Conservation (phyloP, 2,888 invertebrate species). For the Clusia tigrina region DNA sequence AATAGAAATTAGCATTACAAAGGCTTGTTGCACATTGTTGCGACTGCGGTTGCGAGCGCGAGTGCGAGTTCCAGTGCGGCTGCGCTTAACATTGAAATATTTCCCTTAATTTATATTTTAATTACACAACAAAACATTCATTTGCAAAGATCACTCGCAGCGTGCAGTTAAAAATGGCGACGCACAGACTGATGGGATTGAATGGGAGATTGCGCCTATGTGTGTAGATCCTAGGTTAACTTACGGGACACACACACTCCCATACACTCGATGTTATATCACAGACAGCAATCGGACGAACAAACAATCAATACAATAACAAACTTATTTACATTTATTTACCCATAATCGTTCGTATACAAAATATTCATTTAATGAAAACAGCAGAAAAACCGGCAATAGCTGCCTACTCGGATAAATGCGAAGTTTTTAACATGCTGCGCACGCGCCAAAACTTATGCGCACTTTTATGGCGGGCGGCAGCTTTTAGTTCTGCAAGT, state of each 20-base stretch:
- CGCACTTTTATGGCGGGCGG: slow-evolving; percentile 3
- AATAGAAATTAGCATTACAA: neutral
- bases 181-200: neutral
- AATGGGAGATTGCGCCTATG: too few species aligned
- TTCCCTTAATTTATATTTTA: neutral
- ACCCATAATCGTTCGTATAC: too few species aligned
- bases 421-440: slow-evolving; percentile 18
- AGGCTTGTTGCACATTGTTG: neutral
- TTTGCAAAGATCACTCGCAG: neutral
- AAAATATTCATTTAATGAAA: neutral
- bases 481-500: too few species aligned
- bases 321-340: too few species aligned
- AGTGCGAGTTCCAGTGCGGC: too few species aligned
- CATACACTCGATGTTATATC: slow-evolving; percentile 3
- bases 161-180: neutral
- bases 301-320: neutral
- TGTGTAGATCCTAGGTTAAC: too few species aligned
- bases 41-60: too few species aligned
- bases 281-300: neutral
- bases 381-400: neutral
- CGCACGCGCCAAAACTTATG: slow-evolving; percentile 21
- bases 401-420: neutral
- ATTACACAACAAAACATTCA: neutral
- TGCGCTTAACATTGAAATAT: slow-evolving; percentile 6
- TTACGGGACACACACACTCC: too few species aligned